Conservation (phyloP, 2,113 vertebrate species). For the Dromas ardeola region DNA sequence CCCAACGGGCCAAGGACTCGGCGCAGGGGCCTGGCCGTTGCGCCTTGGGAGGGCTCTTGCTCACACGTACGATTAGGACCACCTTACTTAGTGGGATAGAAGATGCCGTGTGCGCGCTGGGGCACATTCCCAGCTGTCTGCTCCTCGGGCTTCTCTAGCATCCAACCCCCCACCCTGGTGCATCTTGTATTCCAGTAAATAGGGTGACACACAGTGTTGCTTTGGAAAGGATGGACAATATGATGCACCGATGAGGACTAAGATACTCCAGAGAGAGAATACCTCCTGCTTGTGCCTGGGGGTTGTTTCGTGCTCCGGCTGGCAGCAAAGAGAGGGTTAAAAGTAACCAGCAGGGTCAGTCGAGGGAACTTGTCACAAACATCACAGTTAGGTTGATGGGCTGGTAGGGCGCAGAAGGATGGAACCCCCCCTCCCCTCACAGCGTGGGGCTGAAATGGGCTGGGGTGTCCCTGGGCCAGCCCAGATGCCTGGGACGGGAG, state of each 20-base stretch:
- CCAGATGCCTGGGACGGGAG: background rate
- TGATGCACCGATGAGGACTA: slow-evolving; percentile 44
- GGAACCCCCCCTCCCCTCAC: background rate
- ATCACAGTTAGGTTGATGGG: background rate
- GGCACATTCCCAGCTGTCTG: background rate
- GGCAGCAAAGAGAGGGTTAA: slow-evolving; percentile 77
- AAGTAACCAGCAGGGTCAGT: slow-evolving; percentile 81
- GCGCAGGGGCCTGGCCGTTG: background rate
- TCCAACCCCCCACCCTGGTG: background rate
- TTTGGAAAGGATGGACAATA: slow-evolving; percentile 27
- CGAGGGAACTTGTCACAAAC: slow-evolving; percentile 43
- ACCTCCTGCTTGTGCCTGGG: slow-evolving; percentile 98
- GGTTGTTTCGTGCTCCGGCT: slow-evolving; percentile 93
- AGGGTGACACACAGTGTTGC: slow-evolving; percentile 44
- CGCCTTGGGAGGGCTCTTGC: slow-evolving; percentile 30
- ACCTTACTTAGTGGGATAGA: slow-evolving; percentile 48
- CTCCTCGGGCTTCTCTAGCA: background rate
- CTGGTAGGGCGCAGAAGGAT: background rate
- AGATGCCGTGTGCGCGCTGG: background rate
- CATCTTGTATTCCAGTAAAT: slow-evolving; percentile 71
- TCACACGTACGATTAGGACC: slow-evolving; percentile 9
- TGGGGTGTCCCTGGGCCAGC: background rate
- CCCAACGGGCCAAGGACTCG: slow-evolving; percentile 2
- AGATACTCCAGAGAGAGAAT: slow-evolving; percentile 74
- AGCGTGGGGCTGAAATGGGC: background rate